Evolutionary conservation across 2,113 vertebrate genomes (phyloP), one percentile per base, ranked within the genome.

Genomic region (Psittacus erithacus): DNA sequence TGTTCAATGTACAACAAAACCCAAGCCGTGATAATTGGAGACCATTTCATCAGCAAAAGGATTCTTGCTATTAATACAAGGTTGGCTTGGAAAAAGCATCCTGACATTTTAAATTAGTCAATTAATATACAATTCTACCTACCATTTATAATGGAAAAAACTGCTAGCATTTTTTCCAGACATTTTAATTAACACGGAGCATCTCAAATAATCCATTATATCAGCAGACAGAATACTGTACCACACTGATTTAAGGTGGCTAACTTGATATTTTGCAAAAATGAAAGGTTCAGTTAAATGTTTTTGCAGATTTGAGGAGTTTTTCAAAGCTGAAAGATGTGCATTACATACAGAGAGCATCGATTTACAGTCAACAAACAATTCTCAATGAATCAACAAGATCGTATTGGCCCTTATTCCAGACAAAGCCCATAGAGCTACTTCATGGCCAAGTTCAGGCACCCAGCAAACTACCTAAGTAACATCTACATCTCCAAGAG

Each of bases 21-120:
- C 95, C 93, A 90, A 87, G 98, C 94, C 46, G 91, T 96, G 97
- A 97, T 99, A 99, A 99, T 99, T 99, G 98, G 98, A 98, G 97
- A 96, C 84, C 93, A 94, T 98, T 96, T 97, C 95, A 98, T 97
- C 96, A 96, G 96, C 90, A 95, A 94, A 97, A 86, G 98, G 98
- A 99, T 99, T 99, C 98, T 97, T 99, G 97, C 96, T 97, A 94
- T 98, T 98, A 98, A 98, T 97, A 98, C 98, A 90, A 97, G 97
- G 99, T 99, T 99, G 99, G 98, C 98, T 98, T 98, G 99, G 98
- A 98, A 98, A 98, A 96, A 96, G 97, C 98, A 97, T 93, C 92
- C 96, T 98, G 95, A 95, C 98, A 97, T 98, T 96, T 97, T 98
- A 98, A 98, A 97, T 98, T 95, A 98, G 96, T 94, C 97, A 96